phyloP scores from a whole-genome alignment of 2,888 invertebrate genomes.

The Beris morrisii region DNA sequence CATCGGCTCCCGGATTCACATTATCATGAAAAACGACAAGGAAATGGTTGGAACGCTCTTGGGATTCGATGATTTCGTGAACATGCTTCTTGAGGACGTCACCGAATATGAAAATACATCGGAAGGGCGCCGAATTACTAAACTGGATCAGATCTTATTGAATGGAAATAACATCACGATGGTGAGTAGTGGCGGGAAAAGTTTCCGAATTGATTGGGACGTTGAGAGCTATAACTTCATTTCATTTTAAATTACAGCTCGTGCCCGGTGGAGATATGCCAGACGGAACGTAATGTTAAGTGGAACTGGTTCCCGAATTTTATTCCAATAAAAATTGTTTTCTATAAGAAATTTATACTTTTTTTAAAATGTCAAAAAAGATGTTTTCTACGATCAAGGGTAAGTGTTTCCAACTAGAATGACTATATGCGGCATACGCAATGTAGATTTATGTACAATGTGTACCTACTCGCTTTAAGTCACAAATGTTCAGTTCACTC shows the following conservation, averaged over 20 bases:
- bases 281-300: conserved; percentile 51
- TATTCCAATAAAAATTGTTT: no score
- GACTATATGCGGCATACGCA: no score
- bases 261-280: conserved; percentile 81
- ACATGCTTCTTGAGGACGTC: conserved; percentile 97
- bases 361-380: no score
- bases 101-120: conserved; percentile 97
- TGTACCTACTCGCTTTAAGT: no score
- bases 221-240: conserved; percentile 1
- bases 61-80: conserved; percentile 98
- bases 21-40: conserved; percentile 99
- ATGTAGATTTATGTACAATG: no score
- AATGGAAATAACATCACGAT: conserved; percentile 99
- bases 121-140: conserved; percentile 93
- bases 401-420: no score
- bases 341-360: no score
- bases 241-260: conserved; percentile 60
- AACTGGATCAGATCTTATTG: conserved; percentile 94
- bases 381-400: no score
- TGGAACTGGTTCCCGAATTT: no score
- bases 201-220: not conserved
- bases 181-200: conserved; percentile 59
- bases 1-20: conserved; percentile 98
- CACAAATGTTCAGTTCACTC: no score
- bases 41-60: conserved; percentile 97